These are phyloP conservation scores for Ictalurus punctatus DNA, from an alignment of 2,113 vertebrate genomes.

Conservation along the genomic window DNA sequence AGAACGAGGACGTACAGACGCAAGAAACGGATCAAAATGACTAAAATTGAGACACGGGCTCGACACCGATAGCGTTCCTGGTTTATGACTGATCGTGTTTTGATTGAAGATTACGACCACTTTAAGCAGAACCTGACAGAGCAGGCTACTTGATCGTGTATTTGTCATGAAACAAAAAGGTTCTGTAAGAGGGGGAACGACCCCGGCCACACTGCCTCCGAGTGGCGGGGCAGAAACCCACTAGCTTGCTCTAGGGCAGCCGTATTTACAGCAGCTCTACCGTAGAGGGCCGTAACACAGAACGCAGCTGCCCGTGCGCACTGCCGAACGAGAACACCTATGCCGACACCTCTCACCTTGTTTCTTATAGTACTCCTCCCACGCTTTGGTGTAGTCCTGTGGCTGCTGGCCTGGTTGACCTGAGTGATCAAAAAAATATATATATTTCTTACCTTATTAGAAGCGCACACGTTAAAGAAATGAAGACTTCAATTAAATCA, in stretches of 20 bases:
- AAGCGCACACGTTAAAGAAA: neutral
- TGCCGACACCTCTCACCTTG: constrained; percentile 66
- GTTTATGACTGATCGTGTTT: no score
- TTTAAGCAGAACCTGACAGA: no score
- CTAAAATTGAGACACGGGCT: no score
- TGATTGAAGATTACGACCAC: no score
- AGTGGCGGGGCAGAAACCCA: constrained; percentile 74
- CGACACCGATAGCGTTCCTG: no score
- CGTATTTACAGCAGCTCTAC: constrained; percentile 65
- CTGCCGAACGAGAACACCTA: neutral
- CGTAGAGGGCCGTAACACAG: constrained; percentile 53
- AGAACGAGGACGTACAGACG: no score
- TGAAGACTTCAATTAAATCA: neutral
- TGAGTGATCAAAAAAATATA: constrained; percentile 58
- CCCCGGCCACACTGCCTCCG: constrained; percentile 63
- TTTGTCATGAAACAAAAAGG: neutral
- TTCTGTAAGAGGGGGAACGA: constrained; percentile 78
- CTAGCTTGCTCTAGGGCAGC: constrained; percentile 68
- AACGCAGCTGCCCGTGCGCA: constrained; percentile 59
- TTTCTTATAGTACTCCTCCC: constrained; percentile 83
- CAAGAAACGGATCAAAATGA: no score
- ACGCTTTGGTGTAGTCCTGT: constrained; percentile 82
- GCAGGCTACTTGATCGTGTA: neutral
- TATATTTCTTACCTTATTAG: neutral
- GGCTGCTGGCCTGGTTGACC: constrained; percentile 80